Conservation (phyloP, 2,888 invertebrate species). For the Chrysolina oricalcia region DNA sequence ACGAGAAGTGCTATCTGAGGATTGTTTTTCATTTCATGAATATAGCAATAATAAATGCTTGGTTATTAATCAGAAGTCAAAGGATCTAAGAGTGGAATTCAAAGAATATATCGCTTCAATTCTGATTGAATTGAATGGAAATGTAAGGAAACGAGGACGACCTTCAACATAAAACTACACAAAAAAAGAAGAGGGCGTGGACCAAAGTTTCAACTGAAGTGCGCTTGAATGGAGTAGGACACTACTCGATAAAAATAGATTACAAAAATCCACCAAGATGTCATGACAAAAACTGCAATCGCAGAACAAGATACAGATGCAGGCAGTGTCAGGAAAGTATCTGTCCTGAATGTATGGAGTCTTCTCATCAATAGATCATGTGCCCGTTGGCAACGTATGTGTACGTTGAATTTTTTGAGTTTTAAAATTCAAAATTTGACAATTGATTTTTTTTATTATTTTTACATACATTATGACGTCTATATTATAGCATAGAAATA, state of each 20-base stretch:
- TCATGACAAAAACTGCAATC: constrained; percentile 37
- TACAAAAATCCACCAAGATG: constrained; percentile 43
- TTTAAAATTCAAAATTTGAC: too few species aligned
- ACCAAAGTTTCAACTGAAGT: constrained; percentile 42
- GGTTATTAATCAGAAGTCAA: too few species aligned
- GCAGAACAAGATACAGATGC: constrained; percentile 38
- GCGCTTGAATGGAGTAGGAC: constrained; percentile 36
- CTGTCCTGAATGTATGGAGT: constrained; percentile 39
- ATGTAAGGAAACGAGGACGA: constrained; percentile 41
- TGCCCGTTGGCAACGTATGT: constrained; percentile 32
- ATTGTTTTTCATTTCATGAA: constrained; percentile 32
- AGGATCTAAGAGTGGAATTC: too few species aligned
- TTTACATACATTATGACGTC: too few species aligned
- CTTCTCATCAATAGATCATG: constrained; percentile 37
- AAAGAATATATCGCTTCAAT: constrained; percentile 41
- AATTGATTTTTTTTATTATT: too few species aligned
- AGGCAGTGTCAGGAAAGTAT: constrained; percentile 34
- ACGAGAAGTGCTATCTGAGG: too few species aligned
- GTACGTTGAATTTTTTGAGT: constrained; percentile 28
- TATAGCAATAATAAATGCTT: background rate
- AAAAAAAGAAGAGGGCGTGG: constrained; percentile 39
- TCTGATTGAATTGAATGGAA: constrained; percentile 39
- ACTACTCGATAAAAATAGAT: too few species aligned
- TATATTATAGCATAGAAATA: too few species aligned
- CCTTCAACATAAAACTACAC: constrained; percentile 32